Conservation (phyloP, 2,888 invertebrate genomes). For the Leptinotarsa peninsularis region DNA sequence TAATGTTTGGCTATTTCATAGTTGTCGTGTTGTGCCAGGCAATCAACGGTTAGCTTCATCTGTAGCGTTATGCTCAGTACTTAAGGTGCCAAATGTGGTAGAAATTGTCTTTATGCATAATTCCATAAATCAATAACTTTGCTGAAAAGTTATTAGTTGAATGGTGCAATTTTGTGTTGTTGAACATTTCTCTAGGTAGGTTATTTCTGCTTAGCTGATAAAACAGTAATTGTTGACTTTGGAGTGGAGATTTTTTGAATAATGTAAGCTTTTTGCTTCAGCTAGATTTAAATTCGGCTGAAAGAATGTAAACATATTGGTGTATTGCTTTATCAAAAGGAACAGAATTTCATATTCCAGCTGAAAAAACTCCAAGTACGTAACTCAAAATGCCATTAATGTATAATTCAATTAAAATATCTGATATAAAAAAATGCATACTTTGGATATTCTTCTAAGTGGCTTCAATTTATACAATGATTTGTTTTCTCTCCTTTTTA, state of each 20-base stretch:
- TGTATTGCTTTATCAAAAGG: no score
- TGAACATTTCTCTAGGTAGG: conserved; percentile 12
- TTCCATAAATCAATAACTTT: conserved; percentile 45
- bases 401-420: no score
- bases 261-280: no score
- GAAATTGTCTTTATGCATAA: conserved; percentile 46
- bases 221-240: neutral
- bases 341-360: no score
- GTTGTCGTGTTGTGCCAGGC: conserved; percentile 67
- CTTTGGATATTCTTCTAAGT: no score
- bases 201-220: conserved; percentile 1
- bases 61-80: conserved; percentile 54
- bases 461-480: no score
- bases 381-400: no score
- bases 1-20: conserved; percentile 65
- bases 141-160: neutral
- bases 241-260: no score
- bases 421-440: no score
- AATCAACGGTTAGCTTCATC: conserved; percentile 65
- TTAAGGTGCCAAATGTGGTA: conserved; percentile 54
- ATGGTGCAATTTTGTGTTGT: conserved; percentile 24
- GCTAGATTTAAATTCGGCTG: no score
- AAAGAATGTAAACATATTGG: no score
- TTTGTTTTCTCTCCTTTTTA: neutral
- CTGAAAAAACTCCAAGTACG: no score